These are phyloP conservation scores for Chironomus tepperi DNA, from an alignment of 1,140 invertebrate species.

Conservation along the genomic window DNA sequence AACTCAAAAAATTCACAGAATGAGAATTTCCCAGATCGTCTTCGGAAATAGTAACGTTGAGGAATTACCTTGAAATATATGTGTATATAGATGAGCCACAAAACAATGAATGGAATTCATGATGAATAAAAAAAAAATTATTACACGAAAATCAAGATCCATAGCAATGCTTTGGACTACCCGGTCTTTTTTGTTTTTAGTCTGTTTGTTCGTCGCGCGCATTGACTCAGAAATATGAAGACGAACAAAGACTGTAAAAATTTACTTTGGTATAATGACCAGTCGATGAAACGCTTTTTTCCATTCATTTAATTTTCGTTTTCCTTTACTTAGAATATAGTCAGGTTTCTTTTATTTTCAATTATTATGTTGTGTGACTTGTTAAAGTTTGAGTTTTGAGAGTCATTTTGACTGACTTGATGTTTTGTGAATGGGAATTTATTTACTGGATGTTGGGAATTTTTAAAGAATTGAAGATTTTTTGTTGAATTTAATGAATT, in stretches of 20 bases:
- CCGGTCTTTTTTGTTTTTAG: background rate
- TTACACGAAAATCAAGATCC: slow-evolving; percentile 21
- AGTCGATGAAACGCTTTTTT: slow-evolving; percentile 11
- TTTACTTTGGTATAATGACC: background rate
- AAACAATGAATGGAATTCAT: slow-evolving; percentile 21
- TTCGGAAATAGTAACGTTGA: no score
- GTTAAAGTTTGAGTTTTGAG: no score
- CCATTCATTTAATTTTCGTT: background rate
- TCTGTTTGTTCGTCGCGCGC: background rate
- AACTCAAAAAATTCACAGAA: background rate
- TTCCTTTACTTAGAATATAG: background rate
- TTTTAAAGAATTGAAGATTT: no score
- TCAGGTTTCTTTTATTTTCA: no score
- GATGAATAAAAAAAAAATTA: background rate
- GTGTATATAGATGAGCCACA: background rate
- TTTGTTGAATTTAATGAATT: no score
- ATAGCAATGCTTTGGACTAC: background rate
- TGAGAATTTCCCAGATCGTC: background rate
- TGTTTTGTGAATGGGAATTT: no score
- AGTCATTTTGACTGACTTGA: no score
- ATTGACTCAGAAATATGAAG: background rate
- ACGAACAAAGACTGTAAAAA: background rate
- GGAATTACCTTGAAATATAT: background rate
- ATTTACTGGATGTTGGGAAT: no score
- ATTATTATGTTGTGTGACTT: no score